phyloP scores from a whole-genome alignment of 2,113 vertebrate genomes.

The Propithecus coquereli region DNA sequence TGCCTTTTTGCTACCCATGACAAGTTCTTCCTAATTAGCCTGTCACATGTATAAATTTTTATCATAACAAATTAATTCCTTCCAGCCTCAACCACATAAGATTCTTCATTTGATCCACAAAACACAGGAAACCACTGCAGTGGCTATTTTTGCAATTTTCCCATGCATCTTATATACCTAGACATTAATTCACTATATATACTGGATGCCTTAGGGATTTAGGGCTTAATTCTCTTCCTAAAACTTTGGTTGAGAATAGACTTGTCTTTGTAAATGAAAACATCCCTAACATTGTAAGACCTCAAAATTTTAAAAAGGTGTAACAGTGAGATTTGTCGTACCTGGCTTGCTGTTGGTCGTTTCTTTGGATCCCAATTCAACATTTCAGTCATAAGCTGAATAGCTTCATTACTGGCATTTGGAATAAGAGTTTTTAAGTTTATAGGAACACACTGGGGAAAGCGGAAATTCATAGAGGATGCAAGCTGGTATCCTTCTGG shows the following conservation, averaged over 20 bases:
- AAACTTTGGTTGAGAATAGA: background rate
- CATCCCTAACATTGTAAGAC: background rate
- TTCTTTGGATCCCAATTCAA: conserved; percentile 97
- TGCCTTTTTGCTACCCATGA: background rate
- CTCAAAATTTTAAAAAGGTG: background rate
- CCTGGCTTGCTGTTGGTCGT: conserved; percentile 94
- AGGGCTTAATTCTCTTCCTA: background rate
- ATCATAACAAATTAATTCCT: background rate
- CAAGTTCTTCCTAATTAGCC: background rate
- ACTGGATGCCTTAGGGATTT: background rate
- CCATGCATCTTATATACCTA: background rate
- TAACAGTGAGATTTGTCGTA: conserved; percentile 57
- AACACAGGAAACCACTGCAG: background rate
- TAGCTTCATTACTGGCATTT: conserved; percentile 94
- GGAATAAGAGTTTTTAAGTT: conserved; percentile 97
- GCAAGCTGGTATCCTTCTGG: conserved; percentile 95
- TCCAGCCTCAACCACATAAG: background rate
- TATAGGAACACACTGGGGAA: conserved; percentile 95
- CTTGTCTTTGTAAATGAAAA: background rate
- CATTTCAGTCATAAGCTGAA: conserved; percentile 92
- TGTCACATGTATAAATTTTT: background rate
- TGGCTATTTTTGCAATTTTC: background rate
- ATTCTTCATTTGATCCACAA: background rate
- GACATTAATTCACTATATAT: background rate
- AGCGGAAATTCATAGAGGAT: conserved; percentile 95